Evolutionary conservation across 2,888 invertebrate species (phyloP), one percentile per base, ranked within the genome.

Genomic region (Meiosimyza decipiens): DNA sequence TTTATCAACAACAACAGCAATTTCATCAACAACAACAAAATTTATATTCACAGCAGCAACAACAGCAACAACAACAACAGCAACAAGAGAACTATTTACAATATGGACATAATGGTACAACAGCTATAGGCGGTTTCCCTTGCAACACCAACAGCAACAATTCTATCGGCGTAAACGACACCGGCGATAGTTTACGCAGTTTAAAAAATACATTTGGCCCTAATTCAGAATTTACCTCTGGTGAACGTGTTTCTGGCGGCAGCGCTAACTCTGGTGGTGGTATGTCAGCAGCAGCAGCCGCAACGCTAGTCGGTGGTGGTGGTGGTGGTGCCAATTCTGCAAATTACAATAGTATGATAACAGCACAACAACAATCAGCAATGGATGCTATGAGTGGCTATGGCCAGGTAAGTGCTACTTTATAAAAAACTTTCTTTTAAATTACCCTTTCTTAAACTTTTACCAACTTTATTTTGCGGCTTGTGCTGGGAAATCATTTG

Each of bases 191-290:
- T 81, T 81, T 86, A 76, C 87, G 83, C 76, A 86, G 81, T 73
- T 76, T 86, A 71, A 86, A 87, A 78, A 87, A 86, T 77, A 84
- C 87, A 54, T 86, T 86, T 72, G 86, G 86, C 49, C 86, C 86
- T 64, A 86, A 87, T 77, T 86, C 86, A 47, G 86, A 86, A 77
- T 86, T 87, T 77, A 86, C 85, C 71, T 77, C 82, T 66, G 73
- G 73, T 28, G 59, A 66, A 57, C 73, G 63, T 28, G 57, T 15
- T 52, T 28, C 60, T 59, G 68, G 71, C 28, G 22, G n/a, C 18
- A 33, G 13, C 12, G 7, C 40, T 11, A 73, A 76, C 51, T 60
- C 69, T 51, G 71, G 71, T 72, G 73, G 75, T 70, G 75, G 75
- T 54, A 76, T 18, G 50, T 73, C 74, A 59, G 75, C 70, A 63